A percentile compares a stretch with the other conserved stretches of the same genome.
These are phyloP conservation scores for Spea multiplicata DNA, from an alignment of 2,113 vertebrate species.

Conservation along the genomic window DNA sequence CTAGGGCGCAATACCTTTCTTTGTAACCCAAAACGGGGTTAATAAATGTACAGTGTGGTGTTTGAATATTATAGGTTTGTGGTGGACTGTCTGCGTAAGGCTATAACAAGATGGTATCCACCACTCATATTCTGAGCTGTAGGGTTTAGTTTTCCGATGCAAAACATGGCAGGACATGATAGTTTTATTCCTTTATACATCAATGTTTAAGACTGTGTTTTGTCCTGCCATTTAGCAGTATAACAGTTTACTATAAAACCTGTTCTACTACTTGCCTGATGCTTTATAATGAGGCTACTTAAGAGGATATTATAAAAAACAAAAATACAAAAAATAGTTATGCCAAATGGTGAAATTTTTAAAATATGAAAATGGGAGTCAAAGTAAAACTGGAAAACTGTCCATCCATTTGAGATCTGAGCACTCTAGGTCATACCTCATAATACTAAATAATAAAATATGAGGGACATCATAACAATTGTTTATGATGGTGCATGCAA, in stretches of 20 bases:
- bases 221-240: neutral
- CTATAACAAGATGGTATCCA: neutral
- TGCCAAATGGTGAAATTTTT: neutral
- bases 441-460: conserved; percentile 4
- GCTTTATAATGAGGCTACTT: neutral
- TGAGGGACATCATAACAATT: neutral
- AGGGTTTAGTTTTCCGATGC: neutral
- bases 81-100: neutral
- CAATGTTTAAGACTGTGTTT: neutral
- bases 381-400: conserved; percentile 26
- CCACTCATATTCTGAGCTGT: conserved; percentile 7
- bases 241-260: neutral
- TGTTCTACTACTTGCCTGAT: neutral
- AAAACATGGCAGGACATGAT: neutral
- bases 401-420: neutral
- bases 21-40: neutral
- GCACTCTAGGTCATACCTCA: conserved; percentile 12
- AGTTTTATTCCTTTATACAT: neutral
- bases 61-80: conserved; percentile 3
- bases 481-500: neutral
- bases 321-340: conserved; percentile 21
- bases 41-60: conserved; percentile 2
- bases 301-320: conserved; percentile 40
- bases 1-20: neutral
- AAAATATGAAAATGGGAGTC: conserved; percentile 36